These are phyloP conservation scores for Pherbina coryleti DNA, from an alignment of 2,888 invertebrate genomes.

Conservation along the genomic window DNA sequence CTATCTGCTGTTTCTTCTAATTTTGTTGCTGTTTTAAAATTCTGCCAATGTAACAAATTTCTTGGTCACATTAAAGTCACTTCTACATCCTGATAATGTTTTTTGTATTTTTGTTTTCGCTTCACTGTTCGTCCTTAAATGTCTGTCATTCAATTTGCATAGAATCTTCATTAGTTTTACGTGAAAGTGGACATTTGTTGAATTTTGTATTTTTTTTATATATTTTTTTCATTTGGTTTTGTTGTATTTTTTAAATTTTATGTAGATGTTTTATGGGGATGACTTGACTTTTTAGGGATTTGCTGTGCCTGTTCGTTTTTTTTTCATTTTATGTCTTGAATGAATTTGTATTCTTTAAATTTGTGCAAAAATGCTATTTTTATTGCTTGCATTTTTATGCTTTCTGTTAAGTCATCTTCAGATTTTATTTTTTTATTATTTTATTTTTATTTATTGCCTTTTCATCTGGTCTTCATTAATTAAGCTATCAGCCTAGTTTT, in stretches of 20 bases:
- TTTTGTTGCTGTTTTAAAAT: too few species aligned
- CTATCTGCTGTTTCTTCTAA: neutral
- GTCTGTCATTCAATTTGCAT: neutral
- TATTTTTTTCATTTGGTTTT: neutral
- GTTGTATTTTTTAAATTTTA: neutral
- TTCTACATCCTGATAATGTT: neutral
- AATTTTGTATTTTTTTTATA: neutral
- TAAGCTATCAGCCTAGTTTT: conserved; percentile 11
- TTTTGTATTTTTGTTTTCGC: too few species aligned
- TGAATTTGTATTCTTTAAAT: neutral
- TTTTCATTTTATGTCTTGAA: neutral
- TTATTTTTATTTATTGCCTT: neutral
- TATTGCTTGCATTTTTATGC: neutral
- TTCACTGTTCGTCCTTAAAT: neutral
- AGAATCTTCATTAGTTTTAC: neutral
- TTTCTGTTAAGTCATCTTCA: neutral
- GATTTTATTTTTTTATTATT: neutral
- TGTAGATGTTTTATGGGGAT: neutral
- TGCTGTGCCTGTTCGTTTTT: too few species aligned
- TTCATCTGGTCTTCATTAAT: conserved; percentile 10
- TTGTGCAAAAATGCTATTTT: neutral
- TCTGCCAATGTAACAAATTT: too few species aligned
- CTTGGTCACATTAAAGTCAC: neutral
- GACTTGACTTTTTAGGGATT: neutral
- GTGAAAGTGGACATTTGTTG: neutral